Evolutionary conservation across 1,140 invertebrate species (phyloP), one percentile per base, ranked within the genome.

Genomic region (Berghia stephanieae): DNA sequence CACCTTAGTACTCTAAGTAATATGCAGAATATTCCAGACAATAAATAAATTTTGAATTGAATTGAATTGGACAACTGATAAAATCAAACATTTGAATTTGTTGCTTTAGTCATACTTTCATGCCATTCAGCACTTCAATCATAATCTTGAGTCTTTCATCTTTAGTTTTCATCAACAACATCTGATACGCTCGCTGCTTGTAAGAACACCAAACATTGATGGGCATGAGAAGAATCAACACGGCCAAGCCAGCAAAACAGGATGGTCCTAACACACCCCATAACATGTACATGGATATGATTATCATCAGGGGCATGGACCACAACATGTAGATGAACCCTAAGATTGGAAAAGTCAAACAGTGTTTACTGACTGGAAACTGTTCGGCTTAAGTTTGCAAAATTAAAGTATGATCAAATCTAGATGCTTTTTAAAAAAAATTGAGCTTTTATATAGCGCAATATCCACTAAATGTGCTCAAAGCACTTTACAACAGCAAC

Each of bases 231-330:
- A 91, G 55, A n/a, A 90, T 49, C 66, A 91, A 82, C 0, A 90
- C 85, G 6, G 67, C 81, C 2, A 91, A 60, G 16, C 90, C 89
- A 70, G 87, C 89, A 4, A 91, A 72, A 40, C 84, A 83, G n/a
- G 87, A 83, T 21, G 84, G 70, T 1, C 86, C 91, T 40, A 92
- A 88, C 79, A 93, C 93, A 24, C 93, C 91, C 95, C 95, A 98
- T 1, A 99, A 88, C 90, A 98, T 96, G 83, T 94, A 96, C 21
- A 98, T 87, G 0, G 95, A 94, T 16, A 98, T 85, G 10, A 89
- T 91, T 80, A 98, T 98, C 91, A 98, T 96, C 69, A 98, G 87
- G 0, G 96, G 97, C 3, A 95, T 96, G 0, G 96, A 98, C 97
- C 97, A 99, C 80, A 98, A 92, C 94, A 97, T 96, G 87, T 98